Base-by-base conservation (phyloP, 2,888 invertebrate genomes). In the Anagyrus pseudococci region DNA sequence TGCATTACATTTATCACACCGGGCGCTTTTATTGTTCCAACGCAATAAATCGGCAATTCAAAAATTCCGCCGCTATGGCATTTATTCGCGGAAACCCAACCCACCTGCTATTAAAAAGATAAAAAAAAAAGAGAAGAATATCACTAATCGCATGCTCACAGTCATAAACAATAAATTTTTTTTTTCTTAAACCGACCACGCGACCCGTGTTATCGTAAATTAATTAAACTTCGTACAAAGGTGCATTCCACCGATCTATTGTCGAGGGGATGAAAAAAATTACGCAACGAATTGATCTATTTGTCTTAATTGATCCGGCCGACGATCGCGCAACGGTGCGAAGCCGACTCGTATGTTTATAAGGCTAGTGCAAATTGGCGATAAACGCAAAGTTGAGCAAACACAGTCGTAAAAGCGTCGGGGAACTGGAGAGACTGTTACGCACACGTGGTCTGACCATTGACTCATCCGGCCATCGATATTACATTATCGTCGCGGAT, bases 261-360 rank as follows among this genome's bases (percentile, higher is more conserved):
- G n/a, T n/a, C n/a, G n/a, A n/a, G n/a, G n/a, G n/a, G n/a, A n/a
- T n/a, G n/a, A n/a, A 4, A 44, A 44, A 40, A 59, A 54, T 60
- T 60, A 25, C 60, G 47, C 53, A 53, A 60, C 41, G 37, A 48
- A 60, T 48, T 48, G 47, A 53, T 54, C 60, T 40, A 41, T 58
- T 46, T 46, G 29, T 48, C 40, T 47, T 54, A 43, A 60, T 60
- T 48, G 60, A 54, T 19, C 26, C 4, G 40, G 25, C 29, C 37
- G 23, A 7, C n/a, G 10, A 43, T 19, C n/a, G 44, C 43, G 4
- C 19, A 4, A n/a, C 41, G 10, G 17, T n/a, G 20, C 23, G 20
- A 33, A 1, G 23, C 17, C 20, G 22, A 22, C 8, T 6, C 52
- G 2, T 23, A 17, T 49, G 23, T 49, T 49, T 44, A 37, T 44